Base-by-base conservation (phyloP, 1,140 invertebrate genomes). In the Anastatus disparis region DNA sequence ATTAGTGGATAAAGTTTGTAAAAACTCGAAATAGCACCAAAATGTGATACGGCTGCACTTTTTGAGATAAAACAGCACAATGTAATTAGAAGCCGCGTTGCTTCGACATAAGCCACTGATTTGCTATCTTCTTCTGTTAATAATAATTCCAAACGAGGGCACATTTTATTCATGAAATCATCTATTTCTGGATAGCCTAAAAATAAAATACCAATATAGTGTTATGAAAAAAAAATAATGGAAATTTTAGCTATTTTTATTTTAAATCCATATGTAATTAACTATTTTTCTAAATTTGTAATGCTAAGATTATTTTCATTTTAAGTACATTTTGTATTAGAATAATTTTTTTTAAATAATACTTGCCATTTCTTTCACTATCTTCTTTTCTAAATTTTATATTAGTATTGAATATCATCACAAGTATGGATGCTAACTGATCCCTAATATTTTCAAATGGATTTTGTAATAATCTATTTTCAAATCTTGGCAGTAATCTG, bases 381-480 rank as follows among this genome's bases (percentile, higher is more conserved):
- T 80, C 2, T 44, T 35, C 35, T 0, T 62, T 40, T 27, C 70
- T 81, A 70, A 88, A 88, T 38, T 83, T 81, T 0, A 90, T 70
- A 74, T 90, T 88, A 20, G 84, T 83, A 24, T 85, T 84, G 77
- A 93, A 94, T 69, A 94, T 89, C 3, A 88, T 89, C 17, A 89
- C 88, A 22, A 95, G 75, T 9, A 89, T 89, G 89, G 66, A 96
- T 83, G 75, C 92, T 13, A 86, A 31, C 7, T 75, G 89, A 67
- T 94, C 91, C 6, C 96, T 84, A 2, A 97, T 90, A 81, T 94
- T 95, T 78, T 89, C 92, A 79, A 90, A 95, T 62, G 87, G 91
- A 88, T 88, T 95, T 53, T 85, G 88, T 68, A 87, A 76, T 42
- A 89, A 81, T 58, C 86, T 84, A 0, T 84, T 81, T 13, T 88